Base-by-base conservation (phyloP, 2,113 vertebrate species). In the Solea senegalensis region DNA sequence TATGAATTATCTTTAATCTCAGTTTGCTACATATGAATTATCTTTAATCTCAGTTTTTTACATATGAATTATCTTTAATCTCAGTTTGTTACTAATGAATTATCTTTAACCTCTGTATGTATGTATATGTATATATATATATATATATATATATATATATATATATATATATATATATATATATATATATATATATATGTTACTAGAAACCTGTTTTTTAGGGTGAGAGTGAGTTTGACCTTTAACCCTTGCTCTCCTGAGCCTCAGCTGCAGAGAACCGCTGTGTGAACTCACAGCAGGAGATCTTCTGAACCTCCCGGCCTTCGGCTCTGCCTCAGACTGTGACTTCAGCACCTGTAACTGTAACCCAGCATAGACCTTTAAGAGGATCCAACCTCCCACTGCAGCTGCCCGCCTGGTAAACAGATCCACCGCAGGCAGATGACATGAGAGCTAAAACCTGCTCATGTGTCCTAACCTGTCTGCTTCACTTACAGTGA, bases 221-320 rank as follows among this genome's bases (percentile, higher is more conserved):
- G 83, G 86, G 85, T 81, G 53, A 79, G 87, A 88, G 84, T 78
- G 71, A 57, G 57, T 78, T 76, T 34, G 34, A 34, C 34, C 34
- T 34, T 34, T 34, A 34, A 34, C 74, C 76, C 83, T 34, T 2
- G 34, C 34, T 89, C 86, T 84, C 69, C 62, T 44, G 85, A 84
- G 91, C 65, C 81, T 88, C 92, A 92, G 91, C 92, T 93, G 92
- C 80, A 68, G 78, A 74, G 87, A 85, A 90, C 91, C 93, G 92
- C 86, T 87, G 78, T 79, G 77, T 94, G 92, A 94, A 93, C 92
- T 65, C 91, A 76, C 76, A 27, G 88, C 85, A 86, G 90, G 84
- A 88, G 90, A 86, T 79, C 85, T 66, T 62, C 60, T 50, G 65
- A 72, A 80, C 81, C 65, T 62, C 71, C 76, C 39, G 81, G 68